Conservation (phyloP, 2,888 invertebrate species). For the Drosophila mimetica region DNA sequence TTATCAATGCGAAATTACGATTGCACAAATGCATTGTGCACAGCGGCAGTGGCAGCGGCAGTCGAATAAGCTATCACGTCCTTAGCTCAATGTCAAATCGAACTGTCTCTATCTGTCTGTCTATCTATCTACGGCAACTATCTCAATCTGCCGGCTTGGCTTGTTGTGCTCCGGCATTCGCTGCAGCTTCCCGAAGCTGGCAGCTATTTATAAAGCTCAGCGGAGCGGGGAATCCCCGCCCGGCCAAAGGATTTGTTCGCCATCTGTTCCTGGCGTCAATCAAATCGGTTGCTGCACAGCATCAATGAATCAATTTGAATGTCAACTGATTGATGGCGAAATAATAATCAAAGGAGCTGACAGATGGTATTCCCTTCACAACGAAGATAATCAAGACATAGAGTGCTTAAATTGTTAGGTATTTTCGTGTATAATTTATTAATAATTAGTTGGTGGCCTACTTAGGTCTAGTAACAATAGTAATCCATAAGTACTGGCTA, state of each 20-base stretch:
- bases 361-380: neutral
- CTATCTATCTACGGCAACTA: conserved; percentile 23
- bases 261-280: conserved; percentile 56
- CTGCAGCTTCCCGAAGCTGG: conserved; percentile 1
- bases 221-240: conserved; percentile 34
- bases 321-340: conserved; percentile 51
- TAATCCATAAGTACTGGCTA: conserved; percentile 14
- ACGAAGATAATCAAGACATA: neutral
- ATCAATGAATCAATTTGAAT: conserved; percentile 43
- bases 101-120: conserved; percentile 56
- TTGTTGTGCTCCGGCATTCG: conserved; percentile 25
- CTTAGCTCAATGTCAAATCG: conserved; percentile 67
- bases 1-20: conserved; percentile 62
- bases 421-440: conserved; percentile 62
- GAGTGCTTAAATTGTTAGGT: conserved; percentile 8
- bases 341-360: conserved; percentile 30
- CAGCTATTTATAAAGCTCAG: conserved; percentile 49
- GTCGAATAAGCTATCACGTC: conserved; percentile 56
- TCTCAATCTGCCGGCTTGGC: conserved; percentile 52
- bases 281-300: conserved; percentile 46
- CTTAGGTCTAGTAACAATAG: conserved; percentile 62
- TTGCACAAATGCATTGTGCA: conserved; percentile 40
- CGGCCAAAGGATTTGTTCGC: conserved; percentile 18
- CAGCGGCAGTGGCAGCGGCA: conserved; percentile 6
- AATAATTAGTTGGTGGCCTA: conserved; percentile 49